Evolutionary conservation across 2,113 vertebrate genomes (phyloP).

Genomic region (Chionis minor): DNA sequence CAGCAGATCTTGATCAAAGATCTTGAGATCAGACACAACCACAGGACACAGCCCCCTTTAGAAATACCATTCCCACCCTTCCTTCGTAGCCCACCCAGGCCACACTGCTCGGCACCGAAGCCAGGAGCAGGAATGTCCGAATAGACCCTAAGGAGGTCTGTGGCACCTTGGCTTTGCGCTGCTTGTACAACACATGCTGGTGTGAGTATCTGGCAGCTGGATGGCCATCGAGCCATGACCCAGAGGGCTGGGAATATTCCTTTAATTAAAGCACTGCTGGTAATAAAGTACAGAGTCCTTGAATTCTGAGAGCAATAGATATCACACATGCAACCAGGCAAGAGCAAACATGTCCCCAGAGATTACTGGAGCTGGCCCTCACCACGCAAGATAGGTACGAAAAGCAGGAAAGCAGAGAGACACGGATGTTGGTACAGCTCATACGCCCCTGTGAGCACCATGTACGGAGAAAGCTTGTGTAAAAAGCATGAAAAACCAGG

Average conservation of each 20-base stretch:
- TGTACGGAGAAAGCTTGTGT: not conserved
- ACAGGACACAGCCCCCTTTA: not conserved
- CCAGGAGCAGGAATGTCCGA: not conserved
- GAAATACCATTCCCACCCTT: not conserved
- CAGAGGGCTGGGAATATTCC: not conserved
- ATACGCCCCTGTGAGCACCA: not conserved
- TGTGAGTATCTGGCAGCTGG: not conserved
- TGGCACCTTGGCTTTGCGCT: not conserved
- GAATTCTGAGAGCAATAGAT: not conserved
- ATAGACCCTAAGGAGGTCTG: not conserved
- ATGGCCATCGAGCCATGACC: not conserved
- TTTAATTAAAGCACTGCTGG: not conserved
- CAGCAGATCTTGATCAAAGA: not conserved
- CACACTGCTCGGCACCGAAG: not conserved
- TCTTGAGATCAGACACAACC: not conserved
- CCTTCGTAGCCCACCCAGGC: not conserved
- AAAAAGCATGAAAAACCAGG: not conserved
- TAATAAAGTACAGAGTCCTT: not conserved
- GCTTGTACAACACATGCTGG: rapidly evolving
- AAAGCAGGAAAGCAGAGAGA: not conserved
- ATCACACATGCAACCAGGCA: not conserved
- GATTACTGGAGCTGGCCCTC: not conserved
- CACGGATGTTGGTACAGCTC: not conserved
- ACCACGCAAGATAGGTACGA: not conserved
- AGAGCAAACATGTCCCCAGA: not conserved